Base-by-base conservation (phyloP, 1,140 invertebrate genomes). In the Patella vulgata region DNA sequence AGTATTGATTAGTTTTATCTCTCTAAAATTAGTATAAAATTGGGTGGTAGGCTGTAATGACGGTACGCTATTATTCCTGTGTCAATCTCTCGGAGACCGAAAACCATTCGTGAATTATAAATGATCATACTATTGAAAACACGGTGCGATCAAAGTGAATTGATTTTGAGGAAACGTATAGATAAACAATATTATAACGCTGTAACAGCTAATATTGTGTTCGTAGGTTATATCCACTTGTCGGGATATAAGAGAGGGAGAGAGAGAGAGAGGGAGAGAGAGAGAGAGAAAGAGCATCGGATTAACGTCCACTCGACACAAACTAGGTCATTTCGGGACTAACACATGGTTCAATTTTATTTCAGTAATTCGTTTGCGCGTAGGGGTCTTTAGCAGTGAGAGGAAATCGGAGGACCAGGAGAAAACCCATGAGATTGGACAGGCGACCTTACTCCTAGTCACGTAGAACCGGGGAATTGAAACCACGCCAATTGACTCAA, bases 251-350 rank as follows among this genome's bases (percentile, higher is more conserved):
- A 4, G 51, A n/a, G 27, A 33, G 51, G 39, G n/a, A 53, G 30
- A 53, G 28, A 53, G 51, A 53, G 51, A 31, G 30, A 12, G 25
- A 19, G 28, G 28, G 25, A 19, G 28, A 19, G 51, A 21, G 28
- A 21, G 51, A 19, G 51, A 33, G 27, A 33, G 30, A 53, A 19
- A 33, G 30, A 53, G 25, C 17, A 6, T 33, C 3, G 51, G 19
- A 21, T 23, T 2, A 53, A n/a, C n/a, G n/a, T n/a, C n/a, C n/a
- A n/a, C n/a, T n/a, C n/a, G n/a, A n/a, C n/a, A n/a, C n/a, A n/a
- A n/a, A n/a, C n/a, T n/a, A n/a, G n/a, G n/a, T n/a, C n/a, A n/a
- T n/a, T n/a, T n/a, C n/a, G n/a, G n/a, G n/a, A n/a, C n/a, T n/a
- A n/a, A n/a, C n/a, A n/a, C n/a, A n/a, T n/a, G n/a, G n/a, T n/a